A percentile compares a stretch with the other conserved stretches of the same genome.
phyloP scores from a whole-genome alignment of 2,888 invertebrate genomes.

The Timema podura region DNA sequence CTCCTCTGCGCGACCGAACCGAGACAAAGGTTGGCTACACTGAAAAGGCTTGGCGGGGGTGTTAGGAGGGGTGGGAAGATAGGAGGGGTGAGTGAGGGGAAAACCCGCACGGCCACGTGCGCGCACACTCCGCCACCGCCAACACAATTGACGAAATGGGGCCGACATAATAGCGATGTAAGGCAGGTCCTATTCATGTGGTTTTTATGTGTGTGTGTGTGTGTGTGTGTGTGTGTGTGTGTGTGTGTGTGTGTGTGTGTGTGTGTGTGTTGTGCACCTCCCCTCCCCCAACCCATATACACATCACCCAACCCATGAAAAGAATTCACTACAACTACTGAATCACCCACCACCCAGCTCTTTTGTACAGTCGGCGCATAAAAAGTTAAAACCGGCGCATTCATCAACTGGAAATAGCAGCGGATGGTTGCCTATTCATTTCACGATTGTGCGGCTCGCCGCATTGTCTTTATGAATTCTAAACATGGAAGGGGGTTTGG shows the following conservation, averaged over 20 bases:
- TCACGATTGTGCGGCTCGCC: no score
- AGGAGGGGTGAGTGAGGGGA: neutral
- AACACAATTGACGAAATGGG: constrained; percentile 17
- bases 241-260: neutral
- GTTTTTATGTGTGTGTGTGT: neutral
- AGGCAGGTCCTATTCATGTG: constrained; percentile 17
- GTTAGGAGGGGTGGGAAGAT: neutral
- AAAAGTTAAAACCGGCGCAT: constrained; percentile 10
- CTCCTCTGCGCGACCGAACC: constrained; percentile 9
- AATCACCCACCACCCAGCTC: constrained; percentile 8
- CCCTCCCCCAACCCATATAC: neutral
- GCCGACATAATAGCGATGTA: constrained; percentile 17
- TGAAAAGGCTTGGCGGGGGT: neutral
- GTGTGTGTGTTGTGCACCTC: neutral
- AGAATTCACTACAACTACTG: constrained; percentile 15
- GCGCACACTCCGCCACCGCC: constrained; percentile 8
- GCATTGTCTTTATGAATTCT: no score
- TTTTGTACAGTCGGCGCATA: constrained; percentile 12
- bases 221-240: no score
- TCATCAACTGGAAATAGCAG: no score
- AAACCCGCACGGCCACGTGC: neutral
- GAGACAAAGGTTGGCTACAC: constrained; percentile 3
- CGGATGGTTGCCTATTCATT: no score
- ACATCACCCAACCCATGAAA: constrained; percentile 1
- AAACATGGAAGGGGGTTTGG: no score